phyloP scores from a whole-genome alignment of 1,140 invertebrate species.

The Aphaenogaster rudis region DNA sequence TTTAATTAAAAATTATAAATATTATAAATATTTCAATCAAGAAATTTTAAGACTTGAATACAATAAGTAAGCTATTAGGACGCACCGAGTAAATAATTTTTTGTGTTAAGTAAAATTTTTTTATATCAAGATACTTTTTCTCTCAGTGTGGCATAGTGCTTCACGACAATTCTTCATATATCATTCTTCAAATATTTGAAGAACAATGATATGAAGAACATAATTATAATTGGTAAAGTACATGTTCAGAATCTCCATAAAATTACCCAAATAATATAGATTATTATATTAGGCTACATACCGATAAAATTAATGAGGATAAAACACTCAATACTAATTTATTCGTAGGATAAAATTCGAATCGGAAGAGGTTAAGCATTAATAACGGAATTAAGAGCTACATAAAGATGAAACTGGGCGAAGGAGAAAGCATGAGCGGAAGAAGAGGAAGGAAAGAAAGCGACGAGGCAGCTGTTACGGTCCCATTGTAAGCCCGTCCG shows the following conservation, averaged over 20 bases:
- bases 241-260: not conserved
- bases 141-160: too few relatives aligned
- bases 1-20: too few relatives aligned
- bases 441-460: slow-evolving; percentile 30
- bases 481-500: slow-evolving; percentile 73
- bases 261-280: not conserved
- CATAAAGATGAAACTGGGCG: slow-evolving; percentile 61
- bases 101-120: too few relatives aligned
- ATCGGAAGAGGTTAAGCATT: slow-evolving; percentile 41
- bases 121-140: too few relatives aligned
- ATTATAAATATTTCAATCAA: too few relatives aligned
- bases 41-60: too few relatives aligned
- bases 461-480: slow-evolving; percentile 69
- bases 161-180: not conserved
- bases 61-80: too few relatives aligned
- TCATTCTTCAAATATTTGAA: slow-evolving; percentile 11
- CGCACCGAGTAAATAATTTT: too few relatives aligned
- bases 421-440: slow-evolving; percentile 52
- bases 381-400: slow-evolving; percentile 42
- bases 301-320: not conserved
- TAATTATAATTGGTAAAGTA: slow-evolving; percentile 20
- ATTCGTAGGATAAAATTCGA: not conserved
- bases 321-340: not conserved
- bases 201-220: not conserved
- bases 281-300: not conserved